These are phyloP conservation scores for Corvus moneduloides DNA, from an alignment of 2,113 vertebrate genomes.

Conservation along the genomic window DNA sequence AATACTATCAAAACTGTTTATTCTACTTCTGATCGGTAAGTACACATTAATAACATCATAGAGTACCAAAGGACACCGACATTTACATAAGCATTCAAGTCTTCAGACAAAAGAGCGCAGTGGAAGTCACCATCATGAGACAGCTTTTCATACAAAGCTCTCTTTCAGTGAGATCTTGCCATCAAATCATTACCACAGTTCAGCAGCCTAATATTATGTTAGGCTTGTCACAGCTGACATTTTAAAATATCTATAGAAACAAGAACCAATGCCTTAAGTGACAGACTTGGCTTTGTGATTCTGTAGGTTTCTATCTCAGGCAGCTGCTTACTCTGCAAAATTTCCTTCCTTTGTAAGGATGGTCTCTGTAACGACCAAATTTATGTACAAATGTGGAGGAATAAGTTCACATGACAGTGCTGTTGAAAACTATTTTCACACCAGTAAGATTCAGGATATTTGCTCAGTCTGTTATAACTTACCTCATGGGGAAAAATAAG, in stretches of 20 bases:
- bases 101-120: not conserved
- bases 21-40: constrained; percentile 80
- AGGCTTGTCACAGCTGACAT: constrained; percentile 3
- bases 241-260: not conserved
- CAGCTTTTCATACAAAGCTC: not conserved
- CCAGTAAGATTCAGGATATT: not conserved
- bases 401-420: not conserved
- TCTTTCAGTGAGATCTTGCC: not conserved
- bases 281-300: not conserved
- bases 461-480: not conserved
- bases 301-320: not conserved
- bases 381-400: not conserved
- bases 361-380: not conserved
- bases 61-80: not conserved
- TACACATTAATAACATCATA: not conserved
- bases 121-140: not conserved
- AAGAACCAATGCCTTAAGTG: not conserved
- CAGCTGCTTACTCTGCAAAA: not conserved
- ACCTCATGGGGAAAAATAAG: not conserved
- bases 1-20: constrained; percentile 82
- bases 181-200: not conserved
- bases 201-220: not conserved
- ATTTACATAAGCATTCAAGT: not conserved
- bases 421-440: not conserved
- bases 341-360: not conserved